Percentiles rank a stretch among this genome's conserved stretches.
Conservation (phyloP, 2,797 vertebrate species). For the Astyanax mexicanus region DNA sequence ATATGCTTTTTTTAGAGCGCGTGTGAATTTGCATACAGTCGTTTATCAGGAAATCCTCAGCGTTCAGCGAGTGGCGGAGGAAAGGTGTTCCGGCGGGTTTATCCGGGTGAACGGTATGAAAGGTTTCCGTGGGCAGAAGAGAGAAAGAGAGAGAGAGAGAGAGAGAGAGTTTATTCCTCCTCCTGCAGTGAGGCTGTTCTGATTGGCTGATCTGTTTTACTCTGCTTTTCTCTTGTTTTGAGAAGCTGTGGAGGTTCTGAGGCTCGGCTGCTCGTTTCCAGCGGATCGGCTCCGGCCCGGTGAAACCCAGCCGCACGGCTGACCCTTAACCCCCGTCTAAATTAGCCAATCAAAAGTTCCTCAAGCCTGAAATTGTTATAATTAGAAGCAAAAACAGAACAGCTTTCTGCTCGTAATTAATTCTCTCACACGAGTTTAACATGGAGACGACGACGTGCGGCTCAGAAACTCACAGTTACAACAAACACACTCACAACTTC, state of each 20-base stretch:
- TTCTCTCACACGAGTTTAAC: constrained; percentile 76
- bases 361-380: constrained; percentile 84
- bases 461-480: constrained; percentile 47
- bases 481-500: constrained; percentile 63
- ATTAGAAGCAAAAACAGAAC: constrained; percentile 78
- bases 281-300: constrained; percentile 52
- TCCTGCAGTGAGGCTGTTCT: neutral
- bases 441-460: constrained; percentile 60
- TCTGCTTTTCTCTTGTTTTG: neutral
- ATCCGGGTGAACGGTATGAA: constrained; percentile 17
- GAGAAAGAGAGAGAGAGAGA: no score
- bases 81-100: neutral
- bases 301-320: constrained; percentile 68
- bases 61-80: constrained; percentile 1
- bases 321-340: constrained; percentile 79
- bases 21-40: constrained; percentile 3
- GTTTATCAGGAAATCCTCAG: constrained; percentile 22
- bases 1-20: neutral
- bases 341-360: constrained; percentile 79
- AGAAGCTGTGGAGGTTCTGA: neutral
- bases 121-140: constrained; percentile 28
- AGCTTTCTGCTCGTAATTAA: constrained; percentile 78
- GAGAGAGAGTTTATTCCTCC: neutral
- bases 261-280: constrained; percentile 60
- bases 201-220: constrained; percentile 13